These are phyloP conservation scores for Adoxophyes honmai DNA, from an alignment of 1,140 invertebrate species.

Conservation along the genomic window DNA sequence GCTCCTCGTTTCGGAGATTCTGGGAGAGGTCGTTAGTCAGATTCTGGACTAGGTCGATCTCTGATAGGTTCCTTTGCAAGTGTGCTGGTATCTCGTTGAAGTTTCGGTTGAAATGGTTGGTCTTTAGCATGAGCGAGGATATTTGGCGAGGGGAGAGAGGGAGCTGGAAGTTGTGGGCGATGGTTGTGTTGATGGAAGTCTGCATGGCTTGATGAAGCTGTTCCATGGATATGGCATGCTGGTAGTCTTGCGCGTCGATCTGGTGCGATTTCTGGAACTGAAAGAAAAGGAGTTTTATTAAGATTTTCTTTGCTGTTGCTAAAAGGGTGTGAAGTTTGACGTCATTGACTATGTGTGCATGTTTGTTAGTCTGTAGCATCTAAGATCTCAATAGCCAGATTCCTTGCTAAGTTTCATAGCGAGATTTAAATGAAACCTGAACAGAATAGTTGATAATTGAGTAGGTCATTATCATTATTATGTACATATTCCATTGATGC, in stretches of 20 bases:
- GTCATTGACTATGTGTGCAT: too few species aligned
- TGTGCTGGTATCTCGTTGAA: constrained; percentile 55
- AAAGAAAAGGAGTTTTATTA: too few species aligned
- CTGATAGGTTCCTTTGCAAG: constrained; percentile 44
- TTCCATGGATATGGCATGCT: constrained; percentile 63
- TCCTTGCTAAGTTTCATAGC: too few species aligned
- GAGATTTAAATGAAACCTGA: too few species aligned
- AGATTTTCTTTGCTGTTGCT: too few species aligned
- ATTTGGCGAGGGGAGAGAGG: constrained; percentile 60
- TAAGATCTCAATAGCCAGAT: too few species aligned
- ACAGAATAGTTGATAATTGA: too few species aligned
- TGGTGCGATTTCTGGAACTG: constrained; percentile 60
- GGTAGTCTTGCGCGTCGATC: constrained; percentile 48
- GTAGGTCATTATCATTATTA: too few species aligned
- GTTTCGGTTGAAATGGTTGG: constrained; percentile 46
- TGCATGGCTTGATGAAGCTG: constrained; percentile 64
- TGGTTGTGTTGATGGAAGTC: constrained; percentile 41
- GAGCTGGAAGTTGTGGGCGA: constrained; percentile 62
- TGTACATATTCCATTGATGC: too few species aligned
- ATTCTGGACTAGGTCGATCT: constrained; percentile 39
- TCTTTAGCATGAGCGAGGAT: constrained; percentile 64
- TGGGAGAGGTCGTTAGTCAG: constrained; percentile 41
- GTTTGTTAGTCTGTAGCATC: too few species aligned
- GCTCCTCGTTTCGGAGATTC: constrained; percentile 43
- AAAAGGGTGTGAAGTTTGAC: too few species aligned